A percentile compares a stretch with the other conserved stretches of the same genome.
phyloP scores from a whole-genome alignment of 2,888 invertebrate species.

The Metalampra italica region DNA sequence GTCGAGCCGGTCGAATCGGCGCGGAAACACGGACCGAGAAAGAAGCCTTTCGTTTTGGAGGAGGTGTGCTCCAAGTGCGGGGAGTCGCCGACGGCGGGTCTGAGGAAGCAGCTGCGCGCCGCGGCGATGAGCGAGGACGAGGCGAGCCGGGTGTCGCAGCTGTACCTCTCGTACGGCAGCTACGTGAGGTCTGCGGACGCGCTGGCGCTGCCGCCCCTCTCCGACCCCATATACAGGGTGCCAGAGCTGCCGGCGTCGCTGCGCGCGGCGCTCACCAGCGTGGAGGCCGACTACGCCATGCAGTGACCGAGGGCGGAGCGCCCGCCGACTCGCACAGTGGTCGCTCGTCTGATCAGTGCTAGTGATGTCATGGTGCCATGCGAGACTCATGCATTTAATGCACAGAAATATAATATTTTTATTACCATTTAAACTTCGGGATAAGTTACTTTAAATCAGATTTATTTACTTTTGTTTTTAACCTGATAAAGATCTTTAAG shows the following conservation, averaged over 20 bases:
- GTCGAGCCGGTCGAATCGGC: slow-evolving; percentile 45
- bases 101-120: slow-evolving; percentile 52
- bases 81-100: slow-evolving; percentile 48
- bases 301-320: slow-evolving; percentile 23
- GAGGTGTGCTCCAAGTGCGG: slow-evolving; percentile 60
- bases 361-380: slow-evolving; percentile 37
- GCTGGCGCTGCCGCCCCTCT: slow-evolving; percentile 54
- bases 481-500: slow-evolving; percentile 16
- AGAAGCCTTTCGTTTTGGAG: slow-evolving; percentile 41
- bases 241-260: slow-evolving; percentile 57
- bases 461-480: slow-evolving; percentile 23
- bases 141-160: slow-evolving; percentile 51
- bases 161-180: slow-evolving; percentile 52
- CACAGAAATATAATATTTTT: slow-evolving; percentile 6
- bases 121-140: slow-evolving; percentile 62
- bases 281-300: slow-evolving; percentile 44
- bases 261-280: slow-evolving; percentile 47
- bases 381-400: slow-evolving; percentile 28
- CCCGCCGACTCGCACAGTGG: slow-evolving; percentile 2
- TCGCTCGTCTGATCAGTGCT: slow-evolving; percentile 31
- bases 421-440: background rate
- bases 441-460: background rate
- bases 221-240: slow-evolving; percentile 59
- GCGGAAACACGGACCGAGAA: slow-evolving; percentile 40
- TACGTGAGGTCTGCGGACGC: slow-evolving; percentile 58